These are phyloP conservation scores for Linurgus olivaceus DNA, from an alignment of 2,797 vertebrate genomes.

Conservation along the genomic window DNA sequence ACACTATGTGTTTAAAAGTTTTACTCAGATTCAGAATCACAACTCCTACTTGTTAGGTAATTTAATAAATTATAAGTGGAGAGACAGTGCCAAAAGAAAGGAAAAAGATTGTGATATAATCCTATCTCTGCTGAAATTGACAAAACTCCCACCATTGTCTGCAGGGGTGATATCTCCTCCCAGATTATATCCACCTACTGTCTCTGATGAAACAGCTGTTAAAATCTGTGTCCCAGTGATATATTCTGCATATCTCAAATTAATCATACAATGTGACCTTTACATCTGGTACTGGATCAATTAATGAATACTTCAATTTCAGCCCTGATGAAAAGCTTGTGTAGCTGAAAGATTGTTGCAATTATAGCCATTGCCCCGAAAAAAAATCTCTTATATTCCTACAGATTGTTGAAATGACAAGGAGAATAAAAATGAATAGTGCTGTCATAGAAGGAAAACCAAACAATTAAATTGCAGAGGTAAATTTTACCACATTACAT, in stretches of 20 bases:
- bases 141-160: not conserved
- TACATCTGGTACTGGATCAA: not conserved
- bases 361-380: rapidly evolving
- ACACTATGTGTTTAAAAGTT: not conserved
- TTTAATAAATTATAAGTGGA: not conserved
- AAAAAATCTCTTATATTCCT: not conserved
- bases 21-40: not conserved
- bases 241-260: not conserved
- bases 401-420: not conserved
- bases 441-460: not conserved
- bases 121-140: not conserved
- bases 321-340: not conserved
- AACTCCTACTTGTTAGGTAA: not conserved
- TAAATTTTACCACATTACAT: not conserved
- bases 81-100: not conserved
- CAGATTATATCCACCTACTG: not conserved
- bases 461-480: not conserved
- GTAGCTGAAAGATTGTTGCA: not conserved
- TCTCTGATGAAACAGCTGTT: not conserved
- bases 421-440: not conserved
- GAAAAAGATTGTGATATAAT: not conserved
- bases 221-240: not conserved
- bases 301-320: not conserved
- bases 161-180: not conserved
- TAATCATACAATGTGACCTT: not conserved